Conservation (phyloP, 2,797 vertebrate genomes). For the Adrianichthys oophorus region DNA sequence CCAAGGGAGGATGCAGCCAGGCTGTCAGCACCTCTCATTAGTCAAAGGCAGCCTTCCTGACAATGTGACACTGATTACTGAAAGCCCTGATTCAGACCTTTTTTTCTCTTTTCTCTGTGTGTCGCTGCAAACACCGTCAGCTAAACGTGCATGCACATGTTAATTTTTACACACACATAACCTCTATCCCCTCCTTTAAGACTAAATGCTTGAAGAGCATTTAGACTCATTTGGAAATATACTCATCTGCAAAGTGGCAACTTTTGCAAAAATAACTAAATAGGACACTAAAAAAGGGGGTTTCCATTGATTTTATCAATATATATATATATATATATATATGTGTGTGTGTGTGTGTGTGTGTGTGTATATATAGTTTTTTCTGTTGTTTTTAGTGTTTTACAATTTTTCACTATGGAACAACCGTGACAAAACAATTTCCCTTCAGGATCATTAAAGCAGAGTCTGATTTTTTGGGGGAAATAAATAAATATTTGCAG, state of each 20-base stretch:
- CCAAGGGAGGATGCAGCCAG: slow-evolving; percentile 72
- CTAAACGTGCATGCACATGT: slow-evolving; percentile 50
- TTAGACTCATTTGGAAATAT: slow-evolving; percentile 59
- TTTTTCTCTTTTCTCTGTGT: slow-evolving; percentile 58
- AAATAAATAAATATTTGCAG: no score
- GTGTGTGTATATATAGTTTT: no score
- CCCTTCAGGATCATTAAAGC: no score
- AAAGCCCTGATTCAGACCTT: slow-evolving; percentile 79
- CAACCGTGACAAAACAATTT: no score
- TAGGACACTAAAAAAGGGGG: slow-evolving; percentile 27
- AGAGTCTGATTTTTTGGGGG: no score
- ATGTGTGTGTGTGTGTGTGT: no score
- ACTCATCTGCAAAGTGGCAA: slow-evolving; percentile 33
- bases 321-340: no score
- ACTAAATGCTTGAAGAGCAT: slow-evolving; percentile 61
- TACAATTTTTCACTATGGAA: no score
- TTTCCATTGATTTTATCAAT: not conserved
- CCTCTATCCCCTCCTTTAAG: slow-evolving; percentile 31
- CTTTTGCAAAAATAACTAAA: slow-evolving; percentile 59
- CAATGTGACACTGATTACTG: slow-evolving; percentile 82
- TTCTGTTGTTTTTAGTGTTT: no score
- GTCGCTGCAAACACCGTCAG: slow-evolving; percentile 62
- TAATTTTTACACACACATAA: slow-evolving; percentile 4
- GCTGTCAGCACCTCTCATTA: slow-evolving; percentile 84
- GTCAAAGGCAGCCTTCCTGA: slow-evolving; percentile 79